Percentiles rank a stretch among this genome's conserved stretches.
phyloP scores from a whole-genome alignment of 2,797 vertebrate genomes.

The Muscicapa striata region DNA sequence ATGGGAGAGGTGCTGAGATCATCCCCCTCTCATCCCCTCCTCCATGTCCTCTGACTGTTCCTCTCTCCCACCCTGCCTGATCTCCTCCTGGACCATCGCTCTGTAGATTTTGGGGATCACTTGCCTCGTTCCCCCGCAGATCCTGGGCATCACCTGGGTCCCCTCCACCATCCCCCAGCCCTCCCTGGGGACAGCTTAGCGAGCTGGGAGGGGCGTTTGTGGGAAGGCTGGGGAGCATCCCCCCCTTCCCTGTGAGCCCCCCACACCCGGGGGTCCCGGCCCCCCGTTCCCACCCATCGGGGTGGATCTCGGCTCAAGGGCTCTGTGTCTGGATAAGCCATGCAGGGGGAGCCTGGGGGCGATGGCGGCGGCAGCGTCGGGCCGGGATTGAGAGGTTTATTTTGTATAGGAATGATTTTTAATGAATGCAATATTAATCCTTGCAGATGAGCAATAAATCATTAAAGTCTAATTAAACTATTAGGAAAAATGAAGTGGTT shows the following conservation, averaged over 20 bases:
- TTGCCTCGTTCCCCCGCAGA: neutral
- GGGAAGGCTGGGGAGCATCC: neutral
- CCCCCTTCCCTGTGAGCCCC: neutral
- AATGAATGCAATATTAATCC: slow-evolving; percentile 85
- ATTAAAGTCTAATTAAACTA: slow-evolving; percentile 80
- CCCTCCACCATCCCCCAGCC: neutral
- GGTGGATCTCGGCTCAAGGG: slow-evolving; percentile 45
- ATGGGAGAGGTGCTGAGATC: neutral
- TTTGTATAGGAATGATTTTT: slow-evolving; percentile 84
- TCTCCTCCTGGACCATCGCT: neutral
- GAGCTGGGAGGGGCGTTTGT: neutral
- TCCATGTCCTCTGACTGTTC: neutral
- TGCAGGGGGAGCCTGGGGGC: neutral
- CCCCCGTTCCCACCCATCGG: neutral
- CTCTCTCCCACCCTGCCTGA: neutral
- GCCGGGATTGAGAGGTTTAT: slow-evolving; percentile 77
- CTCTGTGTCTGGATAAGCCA: slow-evolving; percentile 74
- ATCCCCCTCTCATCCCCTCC: neutral
- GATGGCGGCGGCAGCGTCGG: slow-evolving; percentile 28
- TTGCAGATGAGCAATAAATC: slow-evolving; percentile 84
- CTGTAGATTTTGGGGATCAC: neutral
- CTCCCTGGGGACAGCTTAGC: neutral
- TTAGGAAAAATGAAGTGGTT: slow-evolving; percentile 20
- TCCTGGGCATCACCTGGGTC: neutral
- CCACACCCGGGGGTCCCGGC: neutral